Conservation (phyloP, 2,888 invertebrate genomes). For the Neoscelio sp. region DNA sequence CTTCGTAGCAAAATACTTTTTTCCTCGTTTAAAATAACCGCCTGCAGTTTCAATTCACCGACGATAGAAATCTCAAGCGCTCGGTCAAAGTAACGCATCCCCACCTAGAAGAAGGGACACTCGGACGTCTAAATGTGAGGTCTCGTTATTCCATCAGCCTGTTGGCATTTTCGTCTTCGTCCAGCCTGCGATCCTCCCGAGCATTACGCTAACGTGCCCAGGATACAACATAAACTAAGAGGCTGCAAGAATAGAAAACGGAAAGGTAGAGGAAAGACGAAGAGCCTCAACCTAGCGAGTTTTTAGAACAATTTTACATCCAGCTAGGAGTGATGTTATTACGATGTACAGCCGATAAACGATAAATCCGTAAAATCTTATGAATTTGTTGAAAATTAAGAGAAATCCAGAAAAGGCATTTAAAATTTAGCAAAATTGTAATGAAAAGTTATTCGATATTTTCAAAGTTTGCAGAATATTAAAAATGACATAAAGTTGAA, state of each 20-base stretch:
- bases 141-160: slow-evolving; percentile 53
- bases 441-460: too few species aligned
- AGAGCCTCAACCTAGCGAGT: slow-evolving; percentile 22
- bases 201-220: slow-evolving; percentile 76
- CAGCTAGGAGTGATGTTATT: too few species aligned
- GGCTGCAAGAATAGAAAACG: slow-evolving; percentile 30
- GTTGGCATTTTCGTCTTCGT: slow-evolving; percentile 64
- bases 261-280: slow-evolving; percentile 58
- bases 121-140: slow-evolving; percentile 42
- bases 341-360: too few species aligned
- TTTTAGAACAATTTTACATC: slow-evolving; percentile 22
- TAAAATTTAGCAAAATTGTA: too few species aligned
- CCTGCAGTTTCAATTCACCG: slow-evolving; percentile 5
- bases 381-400: too few species aligned
- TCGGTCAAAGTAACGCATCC: slow-evolving; percentile 17
- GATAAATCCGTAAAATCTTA: too few species aligned
- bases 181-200: slow-evolving; percentile 70
- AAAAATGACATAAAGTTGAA: too few species aligned
- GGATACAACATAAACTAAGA: slow-evolving; percentile 75
- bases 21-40: background rate
- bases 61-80: slow-evolving; percentile 25
- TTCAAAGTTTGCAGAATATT: too few species aligned
- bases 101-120: slow-evolving; percentile 20
- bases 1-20: too few species aligned
- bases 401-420: too few species aligned